These are phyloP conservation scores for Pterocles burchelli DNA, from an alignment of 2,113 vertebrate genomes.

Conservation along the genomic window DNA sequence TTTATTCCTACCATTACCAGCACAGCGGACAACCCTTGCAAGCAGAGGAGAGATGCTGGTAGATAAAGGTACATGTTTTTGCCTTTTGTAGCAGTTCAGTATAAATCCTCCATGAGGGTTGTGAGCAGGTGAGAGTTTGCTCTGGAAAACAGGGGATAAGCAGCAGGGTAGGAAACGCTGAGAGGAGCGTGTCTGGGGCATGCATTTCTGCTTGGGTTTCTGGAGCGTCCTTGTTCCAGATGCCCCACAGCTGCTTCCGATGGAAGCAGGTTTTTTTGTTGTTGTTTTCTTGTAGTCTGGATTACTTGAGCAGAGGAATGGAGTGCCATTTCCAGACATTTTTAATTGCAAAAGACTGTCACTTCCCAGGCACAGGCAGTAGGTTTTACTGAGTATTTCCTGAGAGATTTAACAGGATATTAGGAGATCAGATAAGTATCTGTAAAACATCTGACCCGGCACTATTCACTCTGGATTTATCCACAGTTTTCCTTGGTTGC, in stretches of 20 bases:
- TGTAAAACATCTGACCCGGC: not conserved
- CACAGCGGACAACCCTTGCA: not conserved
- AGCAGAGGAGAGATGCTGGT: not conserved
- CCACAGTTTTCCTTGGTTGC: fast-evolving
- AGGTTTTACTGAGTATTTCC: slow-evolving; percentile 19
- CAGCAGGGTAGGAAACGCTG: not conserved
- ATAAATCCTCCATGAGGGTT: not conserved
- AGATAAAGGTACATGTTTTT: not conserved
- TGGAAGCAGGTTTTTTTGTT: not conserved
- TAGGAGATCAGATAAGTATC: slow-evolving; percentile 1
- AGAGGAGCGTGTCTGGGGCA: not conserved
- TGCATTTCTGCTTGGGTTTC: not conserved
- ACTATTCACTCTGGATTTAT: not conserved
- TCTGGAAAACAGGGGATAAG: not conserved
- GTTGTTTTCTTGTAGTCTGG: not conserved
- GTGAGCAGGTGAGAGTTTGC: not conserved
- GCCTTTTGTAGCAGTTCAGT: not conserved
- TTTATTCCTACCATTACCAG: not conserved
- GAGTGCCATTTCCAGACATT: not conserved
- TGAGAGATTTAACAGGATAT: slow-evolving; percentile 25
- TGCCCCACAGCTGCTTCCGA: not conserved
- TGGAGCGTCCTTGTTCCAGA: not conserved
- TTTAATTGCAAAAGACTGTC: slow-evolving; percentile 22
- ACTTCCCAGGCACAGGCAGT: not conserved
- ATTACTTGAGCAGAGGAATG: not conserved